Conservation (phyloP, 2,888 invertebrate species). For the Dasysyrphus tricinctus region DNA sequence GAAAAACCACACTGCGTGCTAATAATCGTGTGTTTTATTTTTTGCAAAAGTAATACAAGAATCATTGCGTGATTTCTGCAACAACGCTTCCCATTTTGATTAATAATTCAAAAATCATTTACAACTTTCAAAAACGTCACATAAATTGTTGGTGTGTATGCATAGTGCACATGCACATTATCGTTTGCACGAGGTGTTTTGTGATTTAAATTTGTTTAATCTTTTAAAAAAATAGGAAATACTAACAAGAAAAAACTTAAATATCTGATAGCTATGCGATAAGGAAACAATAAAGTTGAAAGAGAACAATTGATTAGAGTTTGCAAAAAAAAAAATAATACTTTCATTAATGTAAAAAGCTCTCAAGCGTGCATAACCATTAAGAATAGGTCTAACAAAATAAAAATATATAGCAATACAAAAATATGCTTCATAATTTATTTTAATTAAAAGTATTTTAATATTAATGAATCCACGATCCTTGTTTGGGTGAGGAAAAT, state of each 20-base stretch:
- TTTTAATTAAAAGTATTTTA: constrained; percentile 66
- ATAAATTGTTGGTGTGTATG: constrained; percentile 31
- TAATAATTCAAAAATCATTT: constrained; percentile 68
- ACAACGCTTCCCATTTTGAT: constrained; percentile 40
- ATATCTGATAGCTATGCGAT: constrained; percentile 6
- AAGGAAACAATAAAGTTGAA: not conserved
- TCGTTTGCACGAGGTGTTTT: constrained; percentile 7
- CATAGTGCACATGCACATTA: not conserved
- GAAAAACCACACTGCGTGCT: constrained; percentile 57
- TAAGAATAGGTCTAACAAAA: not conserved
- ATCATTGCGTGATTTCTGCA: constrained; percentile 62
- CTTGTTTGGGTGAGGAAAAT: constrained; percentile 37
- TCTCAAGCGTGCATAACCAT: not conserved
- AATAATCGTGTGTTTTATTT: constrained; percentile 48
- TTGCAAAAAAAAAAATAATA: not conserved
- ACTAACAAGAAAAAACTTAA: not conserved
- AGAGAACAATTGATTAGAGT: not conserved
- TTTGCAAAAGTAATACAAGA: constrained; percentile 51
- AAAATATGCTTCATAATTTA: constrained; percentile 43
- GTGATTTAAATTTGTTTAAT: constrained; percentile 8
- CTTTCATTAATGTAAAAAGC: not conserved
- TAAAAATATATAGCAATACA: not conserved
- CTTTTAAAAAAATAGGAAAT: not conserved
- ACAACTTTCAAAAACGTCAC: constrained; percentile 59
- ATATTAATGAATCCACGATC: constrained; percentile 35